Evolutionary conservation across 2,113 vertebrate genomes (phyloP).

Genomic region (Chaetops frenatus): DNA sequence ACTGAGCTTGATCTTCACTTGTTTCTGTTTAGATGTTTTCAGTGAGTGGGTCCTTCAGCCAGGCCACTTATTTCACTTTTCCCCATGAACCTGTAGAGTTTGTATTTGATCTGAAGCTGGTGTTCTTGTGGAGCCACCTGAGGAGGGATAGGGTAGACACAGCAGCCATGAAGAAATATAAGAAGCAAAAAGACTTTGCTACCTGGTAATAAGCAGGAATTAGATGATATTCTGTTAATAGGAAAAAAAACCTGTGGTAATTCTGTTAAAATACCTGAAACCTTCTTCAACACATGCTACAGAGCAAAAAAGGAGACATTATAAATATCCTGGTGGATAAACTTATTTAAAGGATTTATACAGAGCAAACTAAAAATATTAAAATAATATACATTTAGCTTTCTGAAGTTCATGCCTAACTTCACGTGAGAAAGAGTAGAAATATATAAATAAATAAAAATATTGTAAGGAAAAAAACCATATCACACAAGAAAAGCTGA

Average conservation of each 20-base stretch:
- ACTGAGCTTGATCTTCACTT: not conserved
- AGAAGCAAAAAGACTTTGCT: not conserved
- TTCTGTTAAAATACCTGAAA: not conserved
- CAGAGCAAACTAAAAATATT: not conserved
- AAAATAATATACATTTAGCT: not conserved
- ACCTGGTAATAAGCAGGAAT: not conserved
- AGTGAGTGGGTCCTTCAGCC: not conserved
- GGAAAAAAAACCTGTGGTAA: not conserved
- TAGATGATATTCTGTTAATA: not conserved
- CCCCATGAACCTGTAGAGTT: not conserved
- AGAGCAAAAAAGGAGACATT: not conserved
- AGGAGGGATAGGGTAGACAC: not conserved
- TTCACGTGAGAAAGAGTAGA: not conserved
- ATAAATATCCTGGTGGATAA: not conserved
- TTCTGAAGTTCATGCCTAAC: not conserved
- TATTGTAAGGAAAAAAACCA: not conserved
- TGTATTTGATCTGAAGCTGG: not conserved
- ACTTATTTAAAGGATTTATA: not conserved
- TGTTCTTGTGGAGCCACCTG: not conserved
- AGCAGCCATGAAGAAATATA: not conserved
- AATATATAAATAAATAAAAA: not conserved
- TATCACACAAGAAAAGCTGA: not conserved
- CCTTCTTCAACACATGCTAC: not conserved
- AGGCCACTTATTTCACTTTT: not conserved
- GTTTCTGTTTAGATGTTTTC: not conserved